phyloP scores from a whole-genome alignment of 2,888 invertebrate species.

The Orthonevra nobilis region DNA sequence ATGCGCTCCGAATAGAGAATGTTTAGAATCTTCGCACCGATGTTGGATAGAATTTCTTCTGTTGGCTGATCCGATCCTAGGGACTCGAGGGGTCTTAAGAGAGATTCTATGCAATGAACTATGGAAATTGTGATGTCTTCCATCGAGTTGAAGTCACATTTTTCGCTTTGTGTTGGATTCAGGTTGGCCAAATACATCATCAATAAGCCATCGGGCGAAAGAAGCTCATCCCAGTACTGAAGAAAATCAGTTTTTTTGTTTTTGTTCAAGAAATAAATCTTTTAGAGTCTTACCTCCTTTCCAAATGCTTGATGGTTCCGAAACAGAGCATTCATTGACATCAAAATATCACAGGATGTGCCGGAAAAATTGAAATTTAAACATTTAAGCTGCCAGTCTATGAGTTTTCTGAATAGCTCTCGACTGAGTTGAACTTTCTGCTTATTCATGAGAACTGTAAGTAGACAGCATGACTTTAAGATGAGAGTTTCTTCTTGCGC shows the following conservation, averaged over 20 bases:
- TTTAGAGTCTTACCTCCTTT: constrained; percentile 25
- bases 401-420: constrained; percentile 78
- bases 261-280: neutral
- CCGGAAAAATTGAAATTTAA: constrained; percentile 74
- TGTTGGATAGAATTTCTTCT: constrained; percentile 21
- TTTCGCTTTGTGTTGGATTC: constrained; percentile 18
- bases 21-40: constrained; percentile 61
- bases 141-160: constrained; percentile 65
- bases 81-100: constrained; percentile 50
- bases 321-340: constrained; percentile 70
- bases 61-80: constrained; percentile 27
- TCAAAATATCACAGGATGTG: constrained; percentile 71
- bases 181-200: constrained; percentile 38
- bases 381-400: constrained; percentile 81
- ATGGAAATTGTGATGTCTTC: constrained; percentile 71
- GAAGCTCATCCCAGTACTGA: constrained; percentile 70
- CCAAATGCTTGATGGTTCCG: constrained; percentile 64
- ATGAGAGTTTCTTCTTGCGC: constrained; percentile 82
- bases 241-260: neutral
- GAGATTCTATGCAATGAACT: constrained; percentile 71
- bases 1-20: constrained; percentile 60
- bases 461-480: constrained; percentile 83
- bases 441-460: constrained; percentile 82
- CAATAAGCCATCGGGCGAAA: constrained; percentile 70
- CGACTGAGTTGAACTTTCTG: constrained; percentile 81